Conservation (phyloP, 2,797 vertebrate genomes). For the Pempheris klunzingeri region DNA sequence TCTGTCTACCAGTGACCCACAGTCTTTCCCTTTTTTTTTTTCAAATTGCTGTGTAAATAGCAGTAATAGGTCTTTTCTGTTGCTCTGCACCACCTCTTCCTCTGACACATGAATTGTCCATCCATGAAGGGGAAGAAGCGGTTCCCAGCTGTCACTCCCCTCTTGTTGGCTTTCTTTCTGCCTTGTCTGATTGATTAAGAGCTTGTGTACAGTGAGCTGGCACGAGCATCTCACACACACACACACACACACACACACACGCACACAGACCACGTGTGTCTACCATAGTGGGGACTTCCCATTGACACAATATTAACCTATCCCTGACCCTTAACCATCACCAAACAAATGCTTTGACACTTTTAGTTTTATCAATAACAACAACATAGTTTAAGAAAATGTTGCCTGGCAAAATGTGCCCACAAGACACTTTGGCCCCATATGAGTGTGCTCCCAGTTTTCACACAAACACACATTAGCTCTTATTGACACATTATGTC, state of each 20-base stretch:
- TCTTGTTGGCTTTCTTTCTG: constrained; percentile 34
- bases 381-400: too few species aligned
- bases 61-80: not conserved
- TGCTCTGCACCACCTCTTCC: not conserved
- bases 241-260: not conserved
- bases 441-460: too few species aligned
- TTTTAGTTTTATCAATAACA: too few species aligned
- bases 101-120: constrained; percentile 29
- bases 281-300: too few species aligned
- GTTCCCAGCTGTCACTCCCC: constrained; percentile 64
- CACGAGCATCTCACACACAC: not conserved
- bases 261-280: too few species aligned
- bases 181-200: constrained; percentile 33
- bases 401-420: too few species aligned
- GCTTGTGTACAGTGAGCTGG: constrained; percentile 19
- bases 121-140: constrained; percentile 4
- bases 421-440: too few species aligned
- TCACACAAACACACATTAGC: not conserved
- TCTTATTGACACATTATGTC: constrained; percentile 28
- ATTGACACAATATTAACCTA: too few species aligned
- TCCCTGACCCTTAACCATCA: too few species aligned
- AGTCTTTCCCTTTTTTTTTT: constrained; percentile 17
- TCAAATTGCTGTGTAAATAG: not conserved
- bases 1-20: constrained; percentile 4
- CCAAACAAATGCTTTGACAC: too few species aligned